These are phyloP conservation scores for Anoura caudifer DNA, from an alignment of 2,113 vertebrate genomes.

Conservation along the genomic window DNA sequence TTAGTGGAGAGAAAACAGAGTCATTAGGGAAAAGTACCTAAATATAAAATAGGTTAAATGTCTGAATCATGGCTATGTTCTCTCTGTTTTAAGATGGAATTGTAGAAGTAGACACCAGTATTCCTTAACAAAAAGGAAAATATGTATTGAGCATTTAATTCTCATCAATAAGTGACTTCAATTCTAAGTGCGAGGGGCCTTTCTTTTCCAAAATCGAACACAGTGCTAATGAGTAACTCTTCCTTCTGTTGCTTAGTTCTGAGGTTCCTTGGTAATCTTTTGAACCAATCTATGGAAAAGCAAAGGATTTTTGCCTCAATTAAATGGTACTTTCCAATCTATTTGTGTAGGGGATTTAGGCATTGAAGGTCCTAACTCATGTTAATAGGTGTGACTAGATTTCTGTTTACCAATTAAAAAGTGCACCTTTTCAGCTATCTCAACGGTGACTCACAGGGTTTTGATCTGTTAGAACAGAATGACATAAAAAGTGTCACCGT, in stretches of 20 bases:
- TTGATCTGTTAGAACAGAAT: background rate
- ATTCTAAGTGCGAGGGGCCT: background rate
- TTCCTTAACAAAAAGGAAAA: background rate
- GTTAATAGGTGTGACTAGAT: constrained; percentile 36
- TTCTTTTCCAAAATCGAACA: background rate
- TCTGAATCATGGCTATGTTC: background rate
- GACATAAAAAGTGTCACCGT: background rate
- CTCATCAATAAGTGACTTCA: background rate
- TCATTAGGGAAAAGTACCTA: background rate
- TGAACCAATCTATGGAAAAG: background rate
- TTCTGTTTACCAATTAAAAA: constrained; percentile 23
- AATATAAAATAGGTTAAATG: background rate
- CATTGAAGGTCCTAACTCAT: background rate
- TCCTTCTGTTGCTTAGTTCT: background rate
- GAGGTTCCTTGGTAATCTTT: background rate
- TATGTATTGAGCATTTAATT: background rate
- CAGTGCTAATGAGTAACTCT: background rate
- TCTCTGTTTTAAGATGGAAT: background rate
- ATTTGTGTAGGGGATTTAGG: background rate
- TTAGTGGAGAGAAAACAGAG: background rate
- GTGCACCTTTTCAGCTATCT: background rate
- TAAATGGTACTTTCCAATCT: constrained; percentile 18
- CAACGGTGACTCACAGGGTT: background rate
- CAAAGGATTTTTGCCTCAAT: background rate
- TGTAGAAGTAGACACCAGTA: background rate